Percentiles rank a stretch among this genome's conserved stretches.
phyloP scores from a whole-genome alignment of 1,140 invertebrate genomes.

The Pachypeltis micranthus region DNA sequence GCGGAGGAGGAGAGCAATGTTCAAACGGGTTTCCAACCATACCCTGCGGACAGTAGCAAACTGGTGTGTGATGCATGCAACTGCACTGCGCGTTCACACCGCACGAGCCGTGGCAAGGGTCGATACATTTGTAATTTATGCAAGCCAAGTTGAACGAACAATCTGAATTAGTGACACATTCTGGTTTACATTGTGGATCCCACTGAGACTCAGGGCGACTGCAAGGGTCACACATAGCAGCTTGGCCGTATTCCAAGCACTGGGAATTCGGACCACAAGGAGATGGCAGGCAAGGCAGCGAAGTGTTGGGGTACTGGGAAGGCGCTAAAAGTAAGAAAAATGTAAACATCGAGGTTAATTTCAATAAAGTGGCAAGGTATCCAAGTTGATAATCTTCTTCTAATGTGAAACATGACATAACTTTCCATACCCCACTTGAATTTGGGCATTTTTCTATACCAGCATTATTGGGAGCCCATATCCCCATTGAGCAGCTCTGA shows the following conservation, averaged over 20 bases:
- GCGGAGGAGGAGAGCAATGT: conserved; percentile 47
- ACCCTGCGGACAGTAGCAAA: conserved; percentile 58
- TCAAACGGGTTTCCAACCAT: conserved; percentile 72
- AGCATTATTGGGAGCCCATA: too few species aligned
- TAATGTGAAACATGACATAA: too few species aligned
- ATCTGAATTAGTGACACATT: conserved; percentile 63
- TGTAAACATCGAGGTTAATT: too few species aligned
- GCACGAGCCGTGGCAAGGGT: conserved; percentile 73
- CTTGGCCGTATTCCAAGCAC: conserved; percentile 55
- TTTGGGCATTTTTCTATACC: too few species aligned
- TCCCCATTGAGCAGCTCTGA: too few species aligned
- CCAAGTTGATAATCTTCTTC: too few species aligned
- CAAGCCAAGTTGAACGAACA: conserved; percentile 67
- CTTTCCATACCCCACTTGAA: too few species aligned
- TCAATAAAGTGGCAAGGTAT: too few species aligned
- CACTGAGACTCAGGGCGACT: conserved; percentile 49
- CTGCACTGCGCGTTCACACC: conserved; percentile 63
- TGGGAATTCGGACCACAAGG: conserved; percentile 57
- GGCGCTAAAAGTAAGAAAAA: conserved; percentile 22
- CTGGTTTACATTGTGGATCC: conserved; percentile 58
- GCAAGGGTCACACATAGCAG: conserved; percentile 70
- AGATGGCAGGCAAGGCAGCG: conserved; percentile 56
- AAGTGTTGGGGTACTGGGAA: conserved; percentile 42
- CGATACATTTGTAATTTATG: conserved; percentile 56
- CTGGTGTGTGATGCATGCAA: conserved; percentile 60